phyloP scores from a whole-genome alignment of 1,140 invertebrate genomes.

The Aphis craccivora region DNA sequence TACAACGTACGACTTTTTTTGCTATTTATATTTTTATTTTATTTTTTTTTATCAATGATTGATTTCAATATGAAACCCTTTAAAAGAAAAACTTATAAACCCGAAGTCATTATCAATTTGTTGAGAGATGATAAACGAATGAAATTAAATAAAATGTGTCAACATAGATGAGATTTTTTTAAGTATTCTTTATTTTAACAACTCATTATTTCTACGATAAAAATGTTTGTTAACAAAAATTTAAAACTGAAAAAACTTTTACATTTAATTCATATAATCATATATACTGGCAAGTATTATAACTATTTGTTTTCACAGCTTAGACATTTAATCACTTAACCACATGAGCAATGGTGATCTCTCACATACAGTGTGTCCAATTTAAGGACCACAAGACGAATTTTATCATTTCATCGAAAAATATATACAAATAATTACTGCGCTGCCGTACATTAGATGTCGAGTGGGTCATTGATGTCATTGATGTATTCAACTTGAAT shows the following conservation, averaged over 20 bases:
- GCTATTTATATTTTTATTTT: too few species aligned
- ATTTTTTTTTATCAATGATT: neutral
- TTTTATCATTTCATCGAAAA: too few species aligned
- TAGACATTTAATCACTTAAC: neutral
- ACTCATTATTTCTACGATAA: neutral
- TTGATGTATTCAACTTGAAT: too few species aligned
- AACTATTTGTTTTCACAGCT: neutral
- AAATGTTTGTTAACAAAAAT: neutral
- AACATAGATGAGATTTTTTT: neutral
- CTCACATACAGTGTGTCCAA: too few species aligned
- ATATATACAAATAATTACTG: too few species aligned
- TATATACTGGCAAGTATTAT: too few species aligned
- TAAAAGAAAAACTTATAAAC: neutral
- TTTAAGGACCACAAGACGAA: too few species aligned
- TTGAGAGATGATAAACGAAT: neutral
- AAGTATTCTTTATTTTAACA: neutral
- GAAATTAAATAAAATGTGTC: neutral
- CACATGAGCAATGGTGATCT: neutral
- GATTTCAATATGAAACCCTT: neutral
- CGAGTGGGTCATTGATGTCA: too few species aligned
- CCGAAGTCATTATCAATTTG: neutral
- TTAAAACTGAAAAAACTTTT: neutral
- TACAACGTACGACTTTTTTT: neutral
- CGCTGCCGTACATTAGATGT: too few species aligned
- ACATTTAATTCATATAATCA: neutral